These are phyloP conservation scores for Rhingia campestris DNA, from an alignment of 2,888 invertebrate genomes.

Conservation along the genomic window DNA sequence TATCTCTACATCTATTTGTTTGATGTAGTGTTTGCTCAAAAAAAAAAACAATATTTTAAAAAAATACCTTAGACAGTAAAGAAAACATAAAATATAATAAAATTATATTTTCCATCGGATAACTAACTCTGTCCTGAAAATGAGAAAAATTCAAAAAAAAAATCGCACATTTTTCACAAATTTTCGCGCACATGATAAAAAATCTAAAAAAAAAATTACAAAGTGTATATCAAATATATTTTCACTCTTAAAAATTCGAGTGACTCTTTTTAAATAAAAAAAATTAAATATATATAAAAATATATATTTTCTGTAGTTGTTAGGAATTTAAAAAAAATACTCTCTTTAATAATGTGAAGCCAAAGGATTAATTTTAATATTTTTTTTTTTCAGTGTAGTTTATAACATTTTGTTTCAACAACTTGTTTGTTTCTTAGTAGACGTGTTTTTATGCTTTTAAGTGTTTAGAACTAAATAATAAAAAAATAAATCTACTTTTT, in stretches of 20 bases:
- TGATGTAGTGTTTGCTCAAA: constrained; percentile 74
- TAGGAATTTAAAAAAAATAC: constrained; percentile 67
- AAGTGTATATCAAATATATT: constrained; percentile 66
- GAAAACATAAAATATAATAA: constrained; percentile 58
- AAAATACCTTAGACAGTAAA: constrained; percentile 53
- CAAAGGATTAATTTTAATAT: constrained; percentile 71
- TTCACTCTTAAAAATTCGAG: constrained; percentile 63
- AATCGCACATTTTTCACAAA: constrained; percentile 71
- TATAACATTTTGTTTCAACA: constrained; percentile 41
- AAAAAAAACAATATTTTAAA: constrained; percentile 60
- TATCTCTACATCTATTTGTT: constrained; percentile 75
- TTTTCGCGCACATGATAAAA: constrained; percentile 71
- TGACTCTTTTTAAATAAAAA: constrained; percentile 52
- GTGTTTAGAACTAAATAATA: constrained; percentile 67
- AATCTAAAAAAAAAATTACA: constrained; percentile 55
- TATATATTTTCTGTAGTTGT: constrained; percentile 71
- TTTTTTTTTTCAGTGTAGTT: constrained; percentile 64
- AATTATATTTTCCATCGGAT: constrained; percentile 69
- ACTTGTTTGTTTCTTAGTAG: constrained; percentile 50
- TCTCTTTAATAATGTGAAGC: constrained; percentile 71
- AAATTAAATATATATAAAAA: constrained; percentile 31
- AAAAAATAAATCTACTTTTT: constrained; percentile 48
- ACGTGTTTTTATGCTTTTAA: constrained; percentile 74
- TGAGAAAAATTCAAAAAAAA: constrained; percentile 46
- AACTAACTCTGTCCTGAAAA: constrained; percentile 67